Evolutionary conservation across 2,888 invertebrate genomes (phyloP), one percentile per base, ranked within the genome.

Genomic region (Drosophila antonietae): DNA sequence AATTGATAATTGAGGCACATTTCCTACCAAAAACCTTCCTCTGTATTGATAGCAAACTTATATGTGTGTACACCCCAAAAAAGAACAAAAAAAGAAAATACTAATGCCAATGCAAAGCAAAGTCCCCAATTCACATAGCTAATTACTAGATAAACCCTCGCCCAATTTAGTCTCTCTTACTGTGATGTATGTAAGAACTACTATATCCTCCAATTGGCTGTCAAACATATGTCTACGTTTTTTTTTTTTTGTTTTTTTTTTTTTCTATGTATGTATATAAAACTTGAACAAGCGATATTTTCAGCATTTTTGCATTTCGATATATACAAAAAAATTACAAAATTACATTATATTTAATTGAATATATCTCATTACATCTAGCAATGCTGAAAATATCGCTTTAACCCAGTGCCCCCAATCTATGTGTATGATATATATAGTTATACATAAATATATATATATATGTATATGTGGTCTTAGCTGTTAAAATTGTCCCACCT

Each of bases 1-100:
- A 59, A 79, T 51, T 70, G 58, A 67, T 74, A 68, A 78, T 39
- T 63, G 70, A 75, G 63, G 70, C 79, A 77, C 77, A 60, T 61
- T 43, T 51, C 20, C 43, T 14, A 7, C 8, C 51, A 12, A 51
- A 28, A 28, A 9, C 15, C 15, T 41, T 18, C 18, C 18, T 37
- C 57, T 44, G 37, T 20, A 35, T 46, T 60, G 39, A 57, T 79
- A 78, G 62, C 74, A 31, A 59, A 62, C 37, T 39, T 28, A 28
- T 62, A 60, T 60, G 52, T 59, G 59, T 68, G 68, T 68, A 58
- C 72, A 58, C 65, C 43, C 49, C 43, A 6, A 28, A 3, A 39
- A 39, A 39, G 37, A 39, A 41, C 41, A n/a, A n/a, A 2, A 39
- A 7, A 2, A 7, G 2, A 28, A 31, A 20, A 31, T 20, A 52